Base-by-base conservation (phyloP, 1,140 invertebrate genomes). In the Pogonomyrmex californicus region DNA sequence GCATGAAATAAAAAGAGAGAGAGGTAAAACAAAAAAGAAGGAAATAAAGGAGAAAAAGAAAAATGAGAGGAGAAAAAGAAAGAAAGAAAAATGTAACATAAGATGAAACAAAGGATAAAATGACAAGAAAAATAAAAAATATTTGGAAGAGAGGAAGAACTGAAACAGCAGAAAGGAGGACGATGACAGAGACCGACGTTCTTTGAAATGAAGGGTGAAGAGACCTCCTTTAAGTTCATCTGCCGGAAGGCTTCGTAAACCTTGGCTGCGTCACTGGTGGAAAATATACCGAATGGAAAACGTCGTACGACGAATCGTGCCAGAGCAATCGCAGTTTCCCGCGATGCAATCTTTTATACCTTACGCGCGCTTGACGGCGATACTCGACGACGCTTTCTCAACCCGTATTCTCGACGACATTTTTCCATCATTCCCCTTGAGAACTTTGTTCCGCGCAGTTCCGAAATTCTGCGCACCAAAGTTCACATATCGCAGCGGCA, bases 271-370 rank as follows among this genome's bases (percentile, higher is more conserved):
- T 82, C 17, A 73, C 38, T 73, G 51, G 51, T 23, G 41, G n/a
- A 17, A 75, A 83, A 83, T 83, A 47, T 75, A 75, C 68, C 56
- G 41, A 73, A 73, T 83, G 68, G 79, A 60, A 83, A 83, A 75
- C 30, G 66, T 66, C 51, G 79, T 30, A 60, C 36, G 23, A 44
- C 56, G 68, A 83, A 60, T 83, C 79, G 68, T 73, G 56, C 68
- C 41, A n/a, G 68, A 73, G 56, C 68, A 75, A 75, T 83, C 65
- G 63, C 51, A 56, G 63, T 56, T 56, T 44, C 30, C 30, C 30
- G 68, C 79, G 44, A 75, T 83, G 68, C 54, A 83, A 83, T 83
- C 68, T 83, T 75, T 83, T 83, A 83, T 73, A 73, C 30, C 65
- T 58, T 82, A 71, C 33, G 68, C 68, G 33, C 68, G 68, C 68